Percentiles rank a stretch among this genome's conserved stretches.
These are phyloP conservation scores for Lomographa bimaculata DNA, from an alignment of 2,888 invertebrate genomes.

Conservation along the genomic window DNA sequence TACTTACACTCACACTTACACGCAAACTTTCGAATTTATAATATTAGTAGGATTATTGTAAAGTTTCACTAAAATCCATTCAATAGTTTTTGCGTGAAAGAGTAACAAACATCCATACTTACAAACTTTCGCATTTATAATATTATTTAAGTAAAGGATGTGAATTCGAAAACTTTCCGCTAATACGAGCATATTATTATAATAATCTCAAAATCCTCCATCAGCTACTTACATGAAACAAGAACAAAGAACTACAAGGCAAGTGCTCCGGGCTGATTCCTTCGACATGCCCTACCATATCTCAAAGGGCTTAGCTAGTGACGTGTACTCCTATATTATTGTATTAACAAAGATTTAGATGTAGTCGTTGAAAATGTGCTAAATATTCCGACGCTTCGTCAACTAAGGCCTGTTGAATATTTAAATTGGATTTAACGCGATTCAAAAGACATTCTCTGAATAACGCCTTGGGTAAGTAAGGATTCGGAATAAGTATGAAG, in stretches of 20 bases:
- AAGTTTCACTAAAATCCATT: no score
- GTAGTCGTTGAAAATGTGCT: conserved; percentile 30
- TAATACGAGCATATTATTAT: no score
- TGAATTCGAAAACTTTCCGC: no score
- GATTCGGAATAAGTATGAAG: conserved; percentile 14
- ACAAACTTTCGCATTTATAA: no score
- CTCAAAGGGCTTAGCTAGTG: conserved; percentile 20
- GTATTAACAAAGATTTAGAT: conserved; percentile 28
- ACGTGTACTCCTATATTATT: conserved; percentile 24
- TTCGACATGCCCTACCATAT: conserved; percentile 16
- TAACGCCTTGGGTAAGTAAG: conserved; percentile 19
- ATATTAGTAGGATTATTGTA: no score
- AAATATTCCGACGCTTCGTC: conserved; percentile 58
- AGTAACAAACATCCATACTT: no score
- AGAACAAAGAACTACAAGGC: conserved; percentile 1
- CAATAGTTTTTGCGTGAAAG: no score
- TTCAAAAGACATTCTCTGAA: conserved; percentile 34
- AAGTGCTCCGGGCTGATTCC: conserved; percentile 1
- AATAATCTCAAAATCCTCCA: background rate
- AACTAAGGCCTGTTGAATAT: conserved; percentile 68
- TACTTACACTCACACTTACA: no score
- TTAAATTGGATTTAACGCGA: conserved; percentile 59
- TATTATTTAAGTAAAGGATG: no score
- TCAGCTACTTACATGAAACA: background rate
- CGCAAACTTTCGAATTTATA: no score